Base-by-base conservation (phyloP, 2,113 vertebrate species). In the Larimichthys polyactis region DNA sequence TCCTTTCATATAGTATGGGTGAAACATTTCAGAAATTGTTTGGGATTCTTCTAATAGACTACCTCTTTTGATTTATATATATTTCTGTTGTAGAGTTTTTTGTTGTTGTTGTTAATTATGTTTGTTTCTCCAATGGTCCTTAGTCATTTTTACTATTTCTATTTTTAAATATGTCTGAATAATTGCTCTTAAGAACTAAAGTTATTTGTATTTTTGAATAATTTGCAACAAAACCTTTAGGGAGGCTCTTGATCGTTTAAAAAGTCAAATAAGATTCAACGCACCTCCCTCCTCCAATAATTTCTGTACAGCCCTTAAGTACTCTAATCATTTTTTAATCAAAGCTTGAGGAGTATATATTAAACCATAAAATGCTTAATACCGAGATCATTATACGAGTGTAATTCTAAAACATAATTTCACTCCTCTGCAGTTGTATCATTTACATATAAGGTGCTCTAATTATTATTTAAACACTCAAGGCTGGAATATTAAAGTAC, bases 311-410 rank as follows among this genome's bases (percentile, higher is more conserved):
- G 16, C 32, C 40, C 22, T 32, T 55, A 15, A n/a, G 51, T 22
- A 46, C 15, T 36, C 22, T 5, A 68, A 78, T 24, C 11, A 0
- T 4, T 67, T 68, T 32, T n/a, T 40, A 68, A 80, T 81, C 20
- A 55, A 19, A 32, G 27, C 1, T 49, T 40, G 43, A 8, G 24
- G 55, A 15, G 22, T 43, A 2, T 9, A 44, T 48, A 40, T 24
- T n/a, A 62, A 22, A 22, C 24, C 4, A n/a, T 17, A 73, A 49
- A 11, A 73, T 8, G 44, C 24, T 40, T 63, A 24, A 19, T 54
- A 43, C 9, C 10, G 4, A 6, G 19, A 36, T 22, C 22, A 15
- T 43, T 19, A 44, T 70, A 68, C 15, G 16, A 63, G 51, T 17
- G 64, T 52, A 11, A 75, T 54, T 52, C 16, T 63, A 24, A 32